Evolutionary conservation across 2,113 vertebrate species (phyloP), one percentile per base, ranked within the genome.

Genomic region (Leptobrachium leishanense): DNA sequence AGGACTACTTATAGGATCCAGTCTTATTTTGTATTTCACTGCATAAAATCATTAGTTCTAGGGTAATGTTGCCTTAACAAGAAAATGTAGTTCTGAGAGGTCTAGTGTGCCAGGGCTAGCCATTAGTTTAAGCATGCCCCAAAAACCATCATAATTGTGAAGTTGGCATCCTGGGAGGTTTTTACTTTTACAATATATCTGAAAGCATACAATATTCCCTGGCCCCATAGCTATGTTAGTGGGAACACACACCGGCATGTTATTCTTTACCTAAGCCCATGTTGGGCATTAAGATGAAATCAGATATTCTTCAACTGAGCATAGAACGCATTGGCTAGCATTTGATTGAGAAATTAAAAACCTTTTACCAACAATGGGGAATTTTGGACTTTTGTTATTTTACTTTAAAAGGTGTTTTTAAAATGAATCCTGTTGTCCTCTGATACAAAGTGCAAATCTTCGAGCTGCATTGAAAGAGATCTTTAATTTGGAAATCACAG

Each of bases 401-500:
- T 39, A 20, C 62, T 31, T 64, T 64, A 64, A 31, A 50, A 64
- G 62, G n/a, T 64, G 62, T 31, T 6, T 31, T 64, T 64, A 64
- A 64, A 64, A 39, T 64, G 3, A 64, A 64, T 64, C 3, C 31
- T 64, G 31, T 64, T 64, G 62, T 64, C 9, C 13, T 20, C 6
- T 64, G 62, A 13, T 10, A 31, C 62, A 64, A 64, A 39, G 20
- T 5, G 62, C 31, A 64, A 64, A 39, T 39, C 62, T 31, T 20
- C 13, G n/a, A 31, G 39, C 11, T 13, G 13, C 1, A 64, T 39
- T 20, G 10, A 20, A 5, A 31, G n/a, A 64, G 62, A 64, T 64
- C 62, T 64, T 64, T 64, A 64, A 20, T 64, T 20, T 64, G 62
- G 62, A 64, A 64, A 6, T 64, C 81, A 82, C 75, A 84, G 71